Conservation (phyloP, 2,797 vertebrate genomes). For the Hydrophis major region DNA sequence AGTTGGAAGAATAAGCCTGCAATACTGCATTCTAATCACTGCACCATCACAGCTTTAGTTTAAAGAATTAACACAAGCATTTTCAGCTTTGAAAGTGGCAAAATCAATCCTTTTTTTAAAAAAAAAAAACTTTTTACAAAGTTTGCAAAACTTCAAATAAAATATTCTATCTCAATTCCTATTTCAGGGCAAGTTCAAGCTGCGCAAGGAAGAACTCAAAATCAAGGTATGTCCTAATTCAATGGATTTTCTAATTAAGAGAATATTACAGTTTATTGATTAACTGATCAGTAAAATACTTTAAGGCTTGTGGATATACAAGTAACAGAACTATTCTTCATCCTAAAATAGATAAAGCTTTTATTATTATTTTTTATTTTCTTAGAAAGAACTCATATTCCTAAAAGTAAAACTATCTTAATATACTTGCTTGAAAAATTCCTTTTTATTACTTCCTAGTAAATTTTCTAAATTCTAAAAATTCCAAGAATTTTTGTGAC, state of each 20-base stretch:
- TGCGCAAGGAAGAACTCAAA: constrained; percentile 74
- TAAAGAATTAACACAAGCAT: constrained; percentile 8
- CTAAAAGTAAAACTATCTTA: background rate
- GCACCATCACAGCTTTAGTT: background rate
- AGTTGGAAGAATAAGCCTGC: background rate
- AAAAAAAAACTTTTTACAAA: constrained; percentile 28
- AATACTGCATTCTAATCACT: background rate
- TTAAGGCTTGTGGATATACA: constrained; percentile 77
- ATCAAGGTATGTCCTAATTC: constrained; percentile 76
- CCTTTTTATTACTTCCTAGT: background rate
- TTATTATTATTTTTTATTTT: constrained; percentile 11
- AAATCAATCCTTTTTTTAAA: constrained; percentile 14
- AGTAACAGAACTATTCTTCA: constrained; percentile 72
- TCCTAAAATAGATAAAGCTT: constrained; percentile 77
- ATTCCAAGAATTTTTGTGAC: background rate
- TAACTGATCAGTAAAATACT: constrained; percentile 70
- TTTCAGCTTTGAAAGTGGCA: constrained; percentile 28
- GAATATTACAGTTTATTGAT: constrained; percentile 46
- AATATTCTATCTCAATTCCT: constrained; percentile 64
- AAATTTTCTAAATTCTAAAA: background rate
- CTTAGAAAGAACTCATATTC: background rate
- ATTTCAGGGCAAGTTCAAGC: constrained; percentile 80
- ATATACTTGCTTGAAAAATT: background rate
- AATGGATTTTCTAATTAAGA: constrained; percentile 40
- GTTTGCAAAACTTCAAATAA: constrained; percentile 22